Evolutionary conservation across 2,797 vertebrate genomes (phyloP).

Genomic region (Labroides dimidiatus): DNA sequence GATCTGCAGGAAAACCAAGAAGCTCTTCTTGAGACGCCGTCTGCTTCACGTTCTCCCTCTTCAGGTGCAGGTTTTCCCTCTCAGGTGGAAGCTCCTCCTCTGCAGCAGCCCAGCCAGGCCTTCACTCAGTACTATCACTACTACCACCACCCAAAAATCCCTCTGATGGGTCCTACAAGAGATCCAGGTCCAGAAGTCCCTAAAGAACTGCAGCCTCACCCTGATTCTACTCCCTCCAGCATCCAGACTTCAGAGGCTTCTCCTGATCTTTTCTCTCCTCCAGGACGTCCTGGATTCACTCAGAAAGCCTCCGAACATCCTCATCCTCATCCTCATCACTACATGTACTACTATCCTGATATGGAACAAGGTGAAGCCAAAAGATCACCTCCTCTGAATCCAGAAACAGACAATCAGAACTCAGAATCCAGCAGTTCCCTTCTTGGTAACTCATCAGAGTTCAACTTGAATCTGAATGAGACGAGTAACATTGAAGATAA

Average conservation of each 20-base stretch:
- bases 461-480: neutral
- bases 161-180: conserved; percentile 34
- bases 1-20: neutral
- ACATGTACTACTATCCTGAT: conserved; percentile 38
- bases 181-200: conserved; percentile 22
- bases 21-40: neutral
- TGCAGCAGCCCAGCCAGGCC: conserved; percentile 28
- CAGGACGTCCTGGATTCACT: neutral
- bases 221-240: neutral
- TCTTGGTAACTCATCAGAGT: neutral
- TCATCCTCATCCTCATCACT: conserved; percentile 19
- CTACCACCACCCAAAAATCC: conserved; percentile 78
- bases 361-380: neutral
- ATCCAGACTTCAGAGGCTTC: neutral
- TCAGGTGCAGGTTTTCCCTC: neutral
- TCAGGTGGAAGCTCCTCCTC: conserved; percentile 12
- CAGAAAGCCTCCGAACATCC: neutral
- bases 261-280: neutral
- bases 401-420: neutral
- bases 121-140: conserved; percentile 73
- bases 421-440: neutral
- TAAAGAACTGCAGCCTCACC: neutral
- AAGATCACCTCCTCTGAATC: neutral
- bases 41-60: neutral
- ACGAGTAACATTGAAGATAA: accelerated